phyloP scores from a whole-genome alignment of 2,113 vertebrate genomes.

The Rhabdornis inornatus region DNA sequence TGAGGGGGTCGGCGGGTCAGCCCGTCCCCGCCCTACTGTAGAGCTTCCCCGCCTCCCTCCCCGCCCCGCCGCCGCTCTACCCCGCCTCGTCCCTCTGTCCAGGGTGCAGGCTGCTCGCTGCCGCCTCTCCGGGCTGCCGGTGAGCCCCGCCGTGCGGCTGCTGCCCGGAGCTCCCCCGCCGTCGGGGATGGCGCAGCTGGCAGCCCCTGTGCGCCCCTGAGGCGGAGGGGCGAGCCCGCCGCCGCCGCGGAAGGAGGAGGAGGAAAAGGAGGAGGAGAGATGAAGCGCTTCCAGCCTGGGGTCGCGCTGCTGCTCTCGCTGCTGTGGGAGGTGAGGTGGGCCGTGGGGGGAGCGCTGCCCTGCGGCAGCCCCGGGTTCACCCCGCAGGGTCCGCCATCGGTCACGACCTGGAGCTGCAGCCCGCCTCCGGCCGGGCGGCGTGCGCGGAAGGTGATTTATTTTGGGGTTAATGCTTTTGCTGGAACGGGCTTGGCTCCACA shows the following conservation, averaged over 20 bases:
- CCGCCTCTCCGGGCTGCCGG: neutral
- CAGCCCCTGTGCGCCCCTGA: neutral
- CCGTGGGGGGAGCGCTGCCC: neutral
- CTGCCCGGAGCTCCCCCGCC: neutral
- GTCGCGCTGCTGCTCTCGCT: slow-evolving; percentile 38
- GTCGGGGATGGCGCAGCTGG: neutral
- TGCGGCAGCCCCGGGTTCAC: neutral
- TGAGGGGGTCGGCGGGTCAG: neutral
- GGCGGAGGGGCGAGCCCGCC: neutral
- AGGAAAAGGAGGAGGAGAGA: neutral
- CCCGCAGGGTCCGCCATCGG: neutral
- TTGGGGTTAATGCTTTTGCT: neutral
- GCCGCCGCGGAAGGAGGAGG: neutral
- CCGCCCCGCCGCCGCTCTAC: neutral
- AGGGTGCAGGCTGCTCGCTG: neutral
- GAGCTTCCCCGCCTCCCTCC: neutral
- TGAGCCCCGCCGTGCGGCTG: neutral
- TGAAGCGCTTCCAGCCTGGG: slow-evolving; percentile 26
- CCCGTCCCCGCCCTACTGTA: neutral
- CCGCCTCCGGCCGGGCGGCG: too few species aligned
- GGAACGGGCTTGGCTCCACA: neutral
- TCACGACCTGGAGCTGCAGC: neutral
- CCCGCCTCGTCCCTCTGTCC: neutral
- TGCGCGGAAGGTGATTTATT: neutral
- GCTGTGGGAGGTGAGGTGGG: slow-evolving; percentile 52